Evolutionary conservation across 2,113 vertebrate species (phyloP), one percentile per base, ranked within the genome.

Genomic region (Nannobrachium achirus): DNA sequence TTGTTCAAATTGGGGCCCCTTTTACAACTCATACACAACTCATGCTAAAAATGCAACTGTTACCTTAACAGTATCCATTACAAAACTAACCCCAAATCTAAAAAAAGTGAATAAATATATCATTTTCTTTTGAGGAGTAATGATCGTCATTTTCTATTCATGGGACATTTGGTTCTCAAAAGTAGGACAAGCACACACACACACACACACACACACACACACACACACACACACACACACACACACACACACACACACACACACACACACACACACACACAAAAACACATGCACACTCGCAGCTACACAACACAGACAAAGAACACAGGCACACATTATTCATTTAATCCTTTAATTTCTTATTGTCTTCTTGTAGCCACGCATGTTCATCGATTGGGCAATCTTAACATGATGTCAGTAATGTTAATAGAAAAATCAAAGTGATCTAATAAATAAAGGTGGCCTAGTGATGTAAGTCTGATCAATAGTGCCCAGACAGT

Each of bases 401-500:
- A 76, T 69, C 62, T 78, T 75, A 79, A 65, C 58, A 70, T 67
- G 44, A 79, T 63, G 73, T 61, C 49, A 80, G 73, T 69, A 66
- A 16, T 44, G 39, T 59, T 59, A 44, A 84, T 65, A 73, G 51
- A 78, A 85, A 82, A 80, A 80, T 79, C 59, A 76, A 81, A 86
- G 69, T 46, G 14, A 25, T 52, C 38, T 78, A 73, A 87, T 80
- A 84, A 73, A 87, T 80, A 84, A 89, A 81, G 73, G 50, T 18
- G 46, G 70, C 11, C 18, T 58, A 44, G 57, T 86, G 81, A 85
- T 80, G 69, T 75, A 78, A 83, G 68, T 76, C 70, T 77, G 76
- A 84, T 89, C 84, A 56, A 89, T 87, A 84, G 58, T 20, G 86
- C 80, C 63, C 53, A 83, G 88, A 88, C 81, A 57, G 67, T 66